These are phyloP conservation scores for Onychorhynchus coronatus DNA, from an alignment of 2,113 vertebrate genomes.

Conservation along the genomic window DNA sequence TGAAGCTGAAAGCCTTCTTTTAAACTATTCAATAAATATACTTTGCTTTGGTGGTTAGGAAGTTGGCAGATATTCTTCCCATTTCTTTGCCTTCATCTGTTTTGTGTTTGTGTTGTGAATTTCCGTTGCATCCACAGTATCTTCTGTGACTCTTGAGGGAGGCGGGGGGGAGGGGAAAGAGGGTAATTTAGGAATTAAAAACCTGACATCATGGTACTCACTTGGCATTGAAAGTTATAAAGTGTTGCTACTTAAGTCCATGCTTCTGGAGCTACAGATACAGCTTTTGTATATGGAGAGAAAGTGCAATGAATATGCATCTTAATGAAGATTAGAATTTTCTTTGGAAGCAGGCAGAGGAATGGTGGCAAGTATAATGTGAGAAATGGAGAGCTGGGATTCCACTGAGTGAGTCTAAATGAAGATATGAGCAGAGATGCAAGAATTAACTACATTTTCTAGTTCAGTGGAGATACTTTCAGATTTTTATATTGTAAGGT, in stretches of 20 bases:
- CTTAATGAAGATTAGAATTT: not conserved
- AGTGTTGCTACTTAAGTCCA: not conserved
- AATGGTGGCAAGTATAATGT: not conserved
- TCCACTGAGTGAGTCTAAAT: not conserved
- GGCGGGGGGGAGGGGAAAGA: not conserved
- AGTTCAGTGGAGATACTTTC: not conserved
- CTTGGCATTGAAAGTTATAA: not conserved
- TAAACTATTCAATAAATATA: not conserved
- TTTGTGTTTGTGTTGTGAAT: not conserved
- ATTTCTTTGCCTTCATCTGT: not conserved
- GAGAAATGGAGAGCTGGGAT: not conserved
- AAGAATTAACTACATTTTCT: constrained; percentile 7
- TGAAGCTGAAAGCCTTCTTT: not conserved
- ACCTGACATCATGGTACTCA: not conserved
- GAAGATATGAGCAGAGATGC: not conserved
- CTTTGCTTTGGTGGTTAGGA: not conserved
- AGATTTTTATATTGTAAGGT: not conserved
- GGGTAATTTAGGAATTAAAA: not conserved
- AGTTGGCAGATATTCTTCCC: not conserved
- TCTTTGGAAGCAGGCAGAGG: not conserved
- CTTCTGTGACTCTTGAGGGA: not conserved
- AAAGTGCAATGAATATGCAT: not conserved
- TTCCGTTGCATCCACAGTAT: not conserved
- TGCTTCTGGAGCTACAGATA: not conserved
- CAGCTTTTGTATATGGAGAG: not conserved